These are phyloP conservation scores for Arizona elegans DNA, from an alignment of 2,113 vertebrate genomes.

Conservation along the genomic window DNA sequence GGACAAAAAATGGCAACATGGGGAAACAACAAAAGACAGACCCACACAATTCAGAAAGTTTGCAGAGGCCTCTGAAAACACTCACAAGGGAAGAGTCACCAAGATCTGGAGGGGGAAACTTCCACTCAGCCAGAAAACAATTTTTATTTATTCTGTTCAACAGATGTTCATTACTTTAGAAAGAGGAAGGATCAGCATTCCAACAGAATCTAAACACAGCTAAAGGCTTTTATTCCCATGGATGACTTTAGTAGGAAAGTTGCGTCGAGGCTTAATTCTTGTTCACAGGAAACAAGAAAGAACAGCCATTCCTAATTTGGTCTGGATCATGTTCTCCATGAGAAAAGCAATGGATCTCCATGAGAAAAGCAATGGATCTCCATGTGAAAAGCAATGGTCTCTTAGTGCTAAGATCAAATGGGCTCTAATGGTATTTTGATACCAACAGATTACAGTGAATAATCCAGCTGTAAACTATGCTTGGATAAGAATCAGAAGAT, in stretches of 20 bases:
- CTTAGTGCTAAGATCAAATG: neutral
- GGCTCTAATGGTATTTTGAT: neutral
- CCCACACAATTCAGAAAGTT: neutral
- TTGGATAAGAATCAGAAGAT: neutral
- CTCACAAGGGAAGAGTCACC: neutral
- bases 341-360: neutral
- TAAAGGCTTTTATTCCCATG: neutral
- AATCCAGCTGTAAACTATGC: neutral
- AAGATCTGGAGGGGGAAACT: neutral
- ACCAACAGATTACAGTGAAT: neutral
- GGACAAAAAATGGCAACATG: neutral
- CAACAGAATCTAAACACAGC: neutral
- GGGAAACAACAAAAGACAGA: neutral
- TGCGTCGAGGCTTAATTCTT: neutral
- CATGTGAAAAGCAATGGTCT: too few species aligned
- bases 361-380: too few species aligned
- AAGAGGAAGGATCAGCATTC: neutral
- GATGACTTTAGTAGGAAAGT: neutral
- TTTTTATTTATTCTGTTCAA: neutral
- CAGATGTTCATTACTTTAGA: neutral
- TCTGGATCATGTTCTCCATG: neutral
- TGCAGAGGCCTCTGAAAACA: neutral
- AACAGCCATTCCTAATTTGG: neutral
- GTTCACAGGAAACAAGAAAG: neutral
- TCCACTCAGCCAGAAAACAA: neutral